phyloP scores from a whole-genome alignment of 2,797 vertebrate species.

The Natrix natrix region DNA sequence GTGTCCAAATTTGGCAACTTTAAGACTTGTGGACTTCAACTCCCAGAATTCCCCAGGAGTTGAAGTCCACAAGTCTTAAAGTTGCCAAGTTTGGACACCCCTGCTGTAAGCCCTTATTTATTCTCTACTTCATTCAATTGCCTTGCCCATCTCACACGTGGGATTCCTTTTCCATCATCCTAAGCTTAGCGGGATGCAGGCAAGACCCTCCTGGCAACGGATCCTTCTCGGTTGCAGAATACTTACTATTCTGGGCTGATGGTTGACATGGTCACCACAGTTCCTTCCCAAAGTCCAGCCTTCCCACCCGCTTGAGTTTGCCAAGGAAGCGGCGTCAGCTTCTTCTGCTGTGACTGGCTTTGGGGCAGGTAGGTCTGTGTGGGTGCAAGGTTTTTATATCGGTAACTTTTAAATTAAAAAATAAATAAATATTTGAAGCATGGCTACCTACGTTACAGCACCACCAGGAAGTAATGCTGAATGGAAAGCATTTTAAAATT shows the following conservation, averaged over 20 bases:
- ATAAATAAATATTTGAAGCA: neutral
- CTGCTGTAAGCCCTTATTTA: too few relatives aligned
- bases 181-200: neutral
- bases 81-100: too few relatives aligned
- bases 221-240: neutral
- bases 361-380: neutral
- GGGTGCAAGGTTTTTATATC: neutral
- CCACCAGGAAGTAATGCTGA: neutral
- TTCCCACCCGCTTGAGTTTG: neutral
- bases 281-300: neutral
- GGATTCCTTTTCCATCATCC: neutral
- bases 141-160: fast-evolving
- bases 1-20: too few relatives aligned
- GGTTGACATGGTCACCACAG: conserved; percentile 27
- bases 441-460: neutral
- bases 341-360: neutral
- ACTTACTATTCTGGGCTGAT: conserved; percentile 85
- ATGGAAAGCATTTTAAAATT: neutral
- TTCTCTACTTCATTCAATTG: too few relatives aligned
- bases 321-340: neutral
- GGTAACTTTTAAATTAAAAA: neutral
- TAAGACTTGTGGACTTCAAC: too few relatives aligned
- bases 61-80: too few relatives aligned
- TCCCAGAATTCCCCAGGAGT: too few relatives aligned
- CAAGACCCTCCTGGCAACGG: neutral